Evolutionary conservation across 2,797 vertebrate species (phyloP), one percentile per base, ranked within the genome.

Genomic region (Karalla daura): DNA sequence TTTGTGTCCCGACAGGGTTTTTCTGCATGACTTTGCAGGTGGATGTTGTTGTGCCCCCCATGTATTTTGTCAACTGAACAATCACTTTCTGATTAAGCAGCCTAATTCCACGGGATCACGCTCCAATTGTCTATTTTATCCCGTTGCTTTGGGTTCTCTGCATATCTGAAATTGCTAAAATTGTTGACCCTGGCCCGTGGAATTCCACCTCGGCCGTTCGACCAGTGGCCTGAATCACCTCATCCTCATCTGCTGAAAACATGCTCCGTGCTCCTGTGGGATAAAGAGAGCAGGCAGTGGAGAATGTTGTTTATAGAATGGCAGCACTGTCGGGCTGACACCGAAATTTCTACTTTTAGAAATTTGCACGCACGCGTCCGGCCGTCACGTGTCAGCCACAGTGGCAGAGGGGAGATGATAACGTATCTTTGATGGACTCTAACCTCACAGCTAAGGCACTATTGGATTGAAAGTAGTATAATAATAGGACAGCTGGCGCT

Each of bases 121-220:
- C 63, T 70, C 66, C 83, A 62, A 93, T 94, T 94, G 92, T 94
- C 86, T 60, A 18, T 84, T 47, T 92, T 78, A 92, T 93, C 90
- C 91, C 27, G 2, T 82, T 61, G 85, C 86, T 91, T 89, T 89
- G 72, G 70, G 52, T 74, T 75, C 81, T 77, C 80, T 30, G 89
- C 93, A 91, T 94, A 86, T 90, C 88, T 93, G 85, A 87, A 91
- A 93, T 95, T 81, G 78, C 84, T 92, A 63, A 88, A 88, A 93
- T 94, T 70, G 76, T 92, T 93, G 88, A 89, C 90, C 88, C 83
- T 54, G 79, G 44, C 50, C 46, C 51, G 52, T 55, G 68, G 88
- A 90, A 93, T 94, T 89, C 76, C 62, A 81, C 76, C 59, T 73
- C 67, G 51, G 4, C 70, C 69, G 70, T 74, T 62, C 37, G 30